phyloP scores from a whole-genome alignment of 2,113 vertebrate species.

The Ellobius talpinus region DNA sequence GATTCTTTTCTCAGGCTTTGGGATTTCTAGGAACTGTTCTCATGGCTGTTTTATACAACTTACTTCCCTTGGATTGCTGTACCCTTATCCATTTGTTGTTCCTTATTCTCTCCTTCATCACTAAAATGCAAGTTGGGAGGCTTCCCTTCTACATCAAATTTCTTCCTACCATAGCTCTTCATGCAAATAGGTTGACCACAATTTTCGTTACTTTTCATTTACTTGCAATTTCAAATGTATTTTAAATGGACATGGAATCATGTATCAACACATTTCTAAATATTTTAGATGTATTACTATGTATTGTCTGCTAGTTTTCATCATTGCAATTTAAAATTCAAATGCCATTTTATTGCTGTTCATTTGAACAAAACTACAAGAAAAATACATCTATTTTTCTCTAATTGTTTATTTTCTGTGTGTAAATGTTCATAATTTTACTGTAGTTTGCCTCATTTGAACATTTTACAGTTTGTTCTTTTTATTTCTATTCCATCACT shows the following conservation, averaged over 20 bases:
- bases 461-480: neutral
- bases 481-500: neutral
- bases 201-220: neutral
- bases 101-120: neutral
- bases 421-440: neutral
- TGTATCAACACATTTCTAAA: neutral
- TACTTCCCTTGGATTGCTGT: neutral
- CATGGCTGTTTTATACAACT: neutral
- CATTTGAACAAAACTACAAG: neutral
- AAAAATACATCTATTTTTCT: neutral
- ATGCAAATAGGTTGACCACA: neutral
- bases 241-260: neutral
- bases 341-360: neutral
- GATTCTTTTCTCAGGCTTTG: neutral
- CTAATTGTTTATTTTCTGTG: neutral
- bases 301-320: neutral
- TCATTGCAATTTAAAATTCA: neutral
- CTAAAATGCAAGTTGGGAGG: neutral
- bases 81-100: neutral
- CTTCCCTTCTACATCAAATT: neutral
- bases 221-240: neutral
- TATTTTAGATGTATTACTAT: neutral
- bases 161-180: neutral
- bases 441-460: neutral
- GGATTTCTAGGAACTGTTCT: neutral